Percentiles rank a stretch among this genome's conserved stretches.
phyloP scores from a whole-genome alignment of 2,113 vertebrate species.

The Carollia perspicillata region DNA sequence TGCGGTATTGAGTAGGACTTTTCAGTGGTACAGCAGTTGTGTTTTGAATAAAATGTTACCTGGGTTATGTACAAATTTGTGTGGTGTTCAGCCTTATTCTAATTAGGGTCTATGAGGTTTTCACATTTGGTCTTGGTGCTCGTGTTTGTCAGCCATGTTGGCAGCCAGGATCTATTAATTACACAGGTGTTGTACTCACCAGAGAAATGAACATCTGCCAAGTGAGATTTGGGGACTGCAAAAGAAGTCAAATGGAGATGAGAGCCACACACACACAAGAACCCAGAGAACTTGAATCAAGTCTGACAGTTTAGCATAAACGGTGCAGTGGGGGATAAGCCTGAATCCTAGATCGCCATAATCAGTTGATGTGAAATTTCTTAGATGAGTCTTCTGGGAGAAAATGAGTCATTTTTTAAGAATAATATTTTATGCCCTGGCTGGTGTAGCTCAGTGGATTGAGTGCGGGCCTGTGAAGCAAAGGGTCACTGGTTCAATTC shows the following conservation, averaged over 20 bases:
- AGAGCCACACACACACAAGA: background rate
- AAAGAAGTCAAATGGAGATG: background rate
- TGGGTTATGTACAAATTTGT: background rate
- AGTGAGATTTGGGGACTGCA: background rate
- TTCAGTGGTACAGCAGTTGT: background rate
- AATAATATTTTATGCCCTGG: conserved; percentile 30
- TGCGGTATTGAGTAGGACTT: background rate
- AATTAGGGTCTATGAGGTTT: background rate
- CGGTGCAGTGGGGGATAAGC: background rate
- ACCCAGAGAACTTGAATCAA: background rate
- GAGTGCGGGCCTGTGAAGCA: too few relatives aligned
- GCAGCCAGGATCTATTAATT: background rate
- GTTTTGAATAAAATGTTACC: background rate
- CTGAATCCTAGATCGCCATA: fast-evolving
- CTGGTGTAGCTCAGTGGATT: too few relatives aligned
- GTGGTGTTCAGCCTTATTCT: background rate
- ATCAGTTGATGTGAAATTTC: background rate
- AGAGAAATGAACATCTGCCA: background rate
- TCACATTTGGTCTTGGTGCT: background rate
- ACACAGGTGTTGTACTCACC: background rate
- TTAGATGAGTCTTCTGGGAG: background rate
- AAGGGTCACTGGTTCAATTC: too few relatives aligned
- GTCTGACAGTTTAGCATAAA: background rate
- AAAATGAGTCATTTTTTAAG: background rate
- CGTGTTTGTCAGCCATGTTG: background rate